These are phyloP conservation scores for Clanis bilineata DNA, from an alignment of 2,888 invertebrate genomes.

Conservation along the genomic window DNA sequence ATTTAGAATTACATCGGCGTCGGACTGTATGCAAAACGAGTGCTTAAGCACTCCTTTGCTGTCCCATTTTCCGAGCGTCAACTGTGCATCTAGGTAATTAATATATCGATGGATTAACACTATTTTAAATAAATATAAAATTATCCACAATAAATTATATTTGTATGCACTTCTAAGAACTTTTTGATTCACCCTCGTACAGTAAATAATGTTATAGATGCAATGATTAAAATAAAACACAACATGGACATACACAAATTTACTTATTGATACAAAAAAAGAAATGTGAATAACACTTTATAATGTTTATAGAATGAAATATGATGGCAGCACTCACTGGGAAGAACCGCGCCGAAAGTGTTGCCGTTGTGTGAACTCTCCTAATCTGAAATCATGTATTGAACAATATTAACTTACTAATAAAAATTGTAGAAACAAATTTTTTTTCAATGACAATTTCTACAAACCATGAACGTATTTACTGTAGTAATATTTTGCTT, in stretches of 20 bases:
- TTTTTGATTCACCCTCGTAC: neutral
- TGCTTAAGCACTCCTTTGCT: no score
- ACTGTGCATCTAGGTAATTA: no score
- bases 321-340: neutral
- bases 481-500: no score
- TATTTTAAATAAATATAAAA: neutral
- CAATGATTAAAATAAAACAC: no score
- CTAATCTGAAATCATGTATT: conserved; percentile 3
- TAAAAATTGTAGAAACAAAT: neutral
- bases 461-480: no score
- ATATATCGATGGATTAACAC: no score
- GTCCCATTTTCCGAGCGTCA: no score
- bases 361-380: neutral
- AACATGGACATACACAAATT: no score
- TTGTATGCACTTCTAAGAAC: neutral
- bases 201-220: no score
- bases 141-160: neutral
- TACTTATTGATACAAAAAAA: no score
- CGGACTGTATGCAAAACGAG: no score
- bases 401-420: neutral
- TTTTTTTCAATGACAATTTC: neutral
- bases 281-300: neutral
- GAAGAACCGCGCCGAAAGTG: neutral
- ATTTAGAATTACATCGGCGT: no score
- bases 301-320: neutral